Conservation (phyloP, 2,113 vertebrate genomes). For the Falco punctatus region DNA sequence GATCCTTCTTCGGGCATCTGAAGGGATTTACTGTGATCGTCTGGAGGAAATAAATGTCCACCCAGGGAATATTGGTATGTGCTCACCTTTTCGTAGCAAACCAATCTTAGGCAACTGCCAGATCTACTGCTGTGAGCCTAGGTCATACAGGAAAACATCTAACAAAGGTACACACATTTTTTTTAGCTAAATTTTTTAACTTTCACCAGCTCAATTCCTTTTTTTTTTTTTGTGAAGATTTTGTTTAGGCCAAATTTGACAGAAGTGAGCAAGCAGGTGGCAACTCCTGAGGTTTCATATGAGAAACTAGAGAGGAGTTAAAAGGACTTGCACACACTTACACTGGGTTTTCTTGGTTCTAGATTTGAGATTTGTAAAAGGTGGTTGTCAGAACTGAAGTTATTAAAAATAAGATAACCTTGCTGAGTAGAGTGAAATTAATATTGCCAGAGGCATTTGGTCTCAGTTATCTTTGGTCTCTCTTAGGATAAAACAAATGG, state of each 20-base stretch:
- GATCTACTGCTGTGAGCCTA: rapidly evolving
- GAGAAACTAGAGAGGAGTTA: background rate
- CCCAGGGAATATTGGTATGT: slow-evolving; percentile 76
- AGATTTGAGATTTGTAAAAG: background rate
- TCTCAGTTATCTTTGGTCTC: background rate
- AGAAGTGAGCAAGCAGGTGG: background rate
- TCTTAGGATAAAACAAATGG: background rate
- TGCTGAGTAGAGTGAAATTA: background rate
- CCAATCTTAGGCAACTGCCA: background rate
- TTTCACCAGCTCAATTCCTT: background rate
- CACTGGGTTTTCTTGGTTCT: background rate
- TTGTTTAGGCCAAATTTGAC: background rate
- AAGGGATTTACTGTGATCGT: slow-evolving; percentile 71
- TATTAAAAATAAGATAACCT: background rate
- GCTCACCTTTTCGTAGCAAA: background rate
- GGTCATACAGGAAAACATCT: background rate
- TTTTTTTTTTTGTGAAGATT: background rate
- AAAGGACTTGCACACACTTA: background rate
- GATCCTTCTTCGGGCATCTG: slow-evolving; percentile 74
- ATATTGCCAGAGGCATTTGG: background rate
- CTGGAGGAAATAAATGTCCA: slow-evolving; percentile 54
- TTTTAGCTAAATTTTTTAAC: background rate
- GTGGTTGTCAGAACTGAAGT: background rate
- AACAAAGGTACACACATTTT: background rate
- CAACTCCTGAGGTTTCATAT: background rate